Base-by-base conservation (phyloP, 2,797 vertebrate genomes). In the Periparus ater region DNA sequence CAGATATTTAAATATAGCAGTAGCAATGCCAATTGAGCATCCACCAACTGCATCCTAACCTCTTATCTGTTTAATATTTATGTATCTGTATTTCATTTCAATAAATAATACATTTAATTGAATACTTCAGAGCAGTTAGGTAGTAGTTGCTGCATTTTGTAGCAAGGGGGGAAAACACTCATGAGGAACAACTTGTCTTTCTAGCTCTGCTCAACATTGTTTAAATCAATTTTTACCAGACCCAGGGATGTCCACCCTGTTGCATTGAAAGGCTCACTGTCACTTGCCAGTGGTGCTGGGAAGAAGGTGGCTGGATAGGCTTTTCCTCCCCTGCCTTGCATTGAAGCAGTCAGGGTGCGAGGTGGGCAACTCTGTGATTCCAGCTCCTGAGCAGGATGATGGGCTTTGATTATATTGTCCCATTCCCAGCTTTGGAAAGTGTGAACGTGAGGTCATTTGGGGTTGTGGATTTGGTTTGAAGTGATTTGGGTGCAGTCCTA, bases 291-390 rank as follows among this genome's bases (percentile, higher is more conserved):
- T 29, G 34, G 26, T 10, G 8, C 40, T 55, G 36, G 29, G 45
- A 27, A 58, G 23, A 32, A n/a, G 40, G 27, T 29, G 74, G 2
- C 38, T 72, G 54, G 11, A 5, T 11, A 13, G 34, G 48, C 11
- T 29, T 71, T 30, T 67, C 32, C 17, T 80, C 27, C 29, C 6
- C 40, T 74, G 38, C n/a, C 27, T 55, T 4, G 4, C 1, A 0
- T 0, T 54, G 36, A 61, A 42, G 70, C 23, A 62, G 26, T 11
- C 0, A 0, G 4, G 8, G 7, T 38, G 38, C 15, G 19, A 83
- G 38, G 27, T 65, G 44, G 40, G 29, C 16, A 76, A 6, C 44
- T 63, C 76, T 60, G 29, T 47, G 27, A 27, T 75, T 95, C 66
- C 45, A 61, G 20, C 54, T 81, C 26, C 1, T 0, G 9, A 45